Evolutionary conservation across 2,797 vertebrate species (phyloP).

Genomic region (Falco novaeseelandiae): DNA sequence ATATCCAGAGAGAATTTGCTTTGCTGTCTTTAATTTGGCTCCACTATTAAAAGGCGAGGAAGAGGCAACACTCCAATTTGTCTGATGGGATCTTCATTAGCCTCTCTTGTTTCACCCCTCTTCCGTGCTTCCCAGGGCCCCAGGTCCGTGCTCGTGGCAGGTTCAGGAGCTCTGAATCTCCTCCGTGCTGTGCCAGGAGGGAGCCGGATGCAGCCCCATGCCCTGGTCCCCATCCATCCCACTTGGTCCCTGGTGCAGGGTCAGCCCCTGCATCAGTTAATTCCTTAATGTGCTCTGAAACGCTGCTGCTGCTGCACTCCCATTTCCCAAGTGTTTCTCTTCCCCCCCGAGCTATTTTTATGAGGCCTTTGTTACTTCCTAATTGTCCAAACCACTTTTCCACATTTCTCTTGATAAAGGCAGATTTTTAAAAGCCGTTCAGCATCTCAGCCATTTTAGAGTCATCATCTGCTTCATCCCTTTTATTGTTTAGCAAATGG

Average conservation of each 20-base stretch:
- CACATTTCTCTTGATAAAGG: conserved; percentile 23
- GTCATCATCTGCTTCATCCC: conserved; percentile 35
- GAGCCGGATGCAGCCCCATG: fast-evolving
- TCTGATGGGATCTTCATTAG: not conserved
- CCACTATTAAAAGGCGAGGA: not conserved
- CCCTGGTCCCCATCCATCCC: not conserved
- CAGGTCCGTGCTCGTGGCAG: fast-evolving
- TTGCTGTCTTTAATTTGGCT: not conserved
- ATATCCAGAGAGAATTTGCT: not conserved
- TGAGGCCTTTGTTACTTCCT: conserved; percentile 37
- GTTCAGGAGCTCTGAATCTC: not conserved
- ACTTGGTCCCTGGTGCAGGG: fast-evolving
- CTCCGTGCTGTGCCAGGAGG: not conserved
- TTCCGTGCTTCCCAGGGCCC: not conserved
- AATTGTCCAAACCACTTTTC: conserved; percentile 62
- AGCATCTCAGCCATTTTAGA: conserved; percentile 32
- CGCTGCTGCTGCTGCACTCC: not conserved
- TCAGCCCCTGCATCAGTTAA: not conserved
- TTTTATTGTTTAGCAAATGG: conserved; percentile 53
- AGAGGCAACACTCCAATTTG: not conserved
- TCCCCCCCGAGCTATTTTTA: not conserved
- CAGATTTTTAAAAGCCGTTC: conserved; percentile 34
- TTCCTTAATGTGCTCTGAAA: not conserved
- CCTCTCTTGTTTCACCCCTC: not conserved
- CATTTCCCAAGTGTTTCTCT: not conserved